Evolutionary conservation across 2,888 invertebrate genomes (phyloP).

Genomic region (Oligia latruncula): DNA sequence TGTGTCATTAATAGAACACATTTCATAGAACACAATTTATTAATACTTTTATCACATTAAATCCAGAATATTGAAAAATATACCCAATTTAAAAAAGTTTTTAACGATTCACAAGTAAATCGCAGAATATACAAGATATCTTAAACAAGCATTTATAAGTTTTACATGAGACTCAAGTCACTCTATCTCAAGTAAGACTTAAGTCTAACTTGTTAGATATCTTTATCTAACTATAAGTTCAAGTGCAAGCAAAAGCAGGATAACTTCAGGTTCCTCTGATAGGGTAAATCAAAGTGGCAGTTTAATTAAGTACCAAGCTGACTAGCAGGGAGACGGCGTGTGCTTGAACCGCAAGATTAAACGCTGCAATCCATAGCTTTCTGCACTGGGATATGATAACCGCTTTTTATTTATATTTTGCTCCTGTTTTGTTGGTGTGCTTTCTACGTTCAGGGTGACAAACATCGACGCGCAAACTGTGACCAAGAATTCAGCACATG

Average conservation of each 20-base stretch:
- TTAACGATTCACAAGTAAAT: too few species aligned
- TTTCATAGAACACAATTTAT: too few species aligned
- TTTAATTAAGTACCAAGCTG: constrained; percentile 36
- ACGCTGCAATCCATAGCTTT: constrained; percentile 13
- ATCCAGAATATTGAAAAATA: too few species aligned
- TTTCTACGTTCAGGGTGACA: neutral
- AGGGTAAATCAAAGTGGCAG: constrained; percentile 37
- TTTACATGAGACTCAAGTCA: too few species aligned
- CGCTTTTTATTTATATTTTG: constrained; percentile 5
- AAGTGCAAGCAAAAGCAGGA: constrained; percentile 14
- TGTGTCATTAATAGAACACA: too few species aligned
- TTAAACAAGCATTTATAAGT: neutral
- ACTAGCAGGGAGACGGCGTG: constrained; percentile 12
- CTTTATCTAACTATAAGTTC: neutral
- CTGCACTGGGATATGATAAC: constrained; percentile 1
- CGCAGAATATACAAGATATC: too few species aligned
- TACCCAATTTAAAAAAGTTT: too few species aligned
- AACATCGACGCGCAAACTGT: neutral
- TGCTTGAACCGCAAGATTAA: constrained; percentile 41
- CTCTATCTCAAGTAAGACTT: neutral
- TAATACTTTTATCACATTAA: too few species aligned
- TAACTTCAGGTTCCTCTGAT: constrained; percentile 8
- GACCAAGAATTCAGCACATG: neutral
- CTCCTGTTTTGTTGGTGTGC: too few species aligned
- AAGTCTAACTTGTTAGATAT: neutral